phyloP scores from a whole-genome alignment of 1,140 invertebrate genomes.

The Leptopilina clavipes region DNA sequence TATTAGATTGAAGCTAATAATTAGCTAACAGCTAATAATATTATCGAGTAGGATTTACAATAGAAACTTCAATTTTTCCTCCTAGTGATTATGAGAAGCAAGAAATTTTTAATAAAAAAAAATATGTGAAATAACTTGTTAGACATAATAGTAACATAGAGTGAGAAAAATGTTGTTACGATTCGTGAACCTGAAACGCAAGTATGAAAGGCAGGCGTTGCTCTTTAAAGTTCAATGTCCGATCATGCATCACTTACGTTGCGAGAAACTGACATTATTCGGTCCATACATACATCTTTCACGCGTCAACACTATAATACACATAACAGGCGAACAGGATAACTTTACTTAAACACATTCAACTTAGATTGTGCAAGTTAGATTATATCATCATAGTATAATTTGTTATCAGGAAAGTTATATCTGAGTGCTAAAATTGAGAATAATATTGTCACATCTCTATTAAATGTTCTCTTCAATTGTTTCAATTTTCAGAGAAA shows the following conservation, averaged over 20 bases:
- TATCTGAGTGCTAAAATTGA: conserved; percentile 16
- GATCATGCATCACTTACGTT: conserved; percentile 49
- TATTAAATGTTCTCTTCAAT: background rate
- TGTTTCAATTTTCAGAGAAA: background rate
- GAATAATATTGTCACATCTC: conserved; percentile 7
- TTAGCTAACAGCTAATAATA: no score
- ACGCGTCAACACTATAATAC: background rate
- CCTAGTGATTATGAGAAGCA: background rate
- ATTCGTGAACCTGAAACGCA: conserved; percentile 44
- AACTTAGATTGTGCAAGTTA: conserved; percentile 16
- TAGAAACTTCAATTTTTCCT: no score
- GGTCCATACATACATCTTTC: conserved; percentile 33
- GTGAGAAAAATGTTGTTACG: conserved; percentile 25
- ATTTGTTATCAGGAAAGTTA: conserved; percentile 14
- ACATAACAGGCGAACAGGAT: background rate
- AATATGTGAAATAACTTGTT: background rate
- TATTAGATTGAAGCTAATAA: no score
- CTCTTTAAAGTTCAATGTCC: conserved; percentile 52
- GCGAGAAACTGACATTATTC: conserved; percentile 52
- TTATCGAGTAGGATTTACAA: no score
- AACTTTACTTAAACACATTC: conserved; percentile 20
- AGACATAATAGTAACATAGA: conserved; percentile 4
- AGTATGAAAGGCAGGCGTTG: conserved; percentile 28
- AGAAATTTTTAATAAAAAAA: no score
- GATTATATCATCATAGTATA: conserved; percentile 13